Evolutionary conservation across 1,140 invertebrate genomes (phyloP), one percentile per base, ranked within the genome.

Genomic region (Ceratosolen fusciceps): DNA sequence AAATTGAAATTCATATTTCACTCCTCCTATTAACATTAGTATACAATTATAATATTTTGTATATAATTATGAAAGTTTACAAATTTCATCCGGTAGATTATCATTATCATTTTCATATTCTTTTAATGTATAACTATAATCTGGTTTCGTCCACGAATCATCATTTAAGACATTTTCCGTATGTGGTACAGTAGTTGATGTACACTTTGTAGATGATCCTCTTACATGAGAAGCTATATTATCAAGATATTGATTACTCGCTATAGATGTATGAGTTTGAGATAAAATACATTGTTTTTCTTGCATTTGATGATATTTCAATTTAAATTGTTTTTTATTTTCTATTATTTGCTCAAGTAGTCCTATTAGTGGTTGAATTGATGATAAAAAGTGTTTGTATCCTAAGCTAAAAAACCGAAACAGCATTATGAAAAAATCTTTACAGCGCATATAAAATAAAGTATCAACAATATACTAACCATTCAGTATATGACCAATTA

Each of bases 401-500:
- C 37, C 67, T 14, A 68, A 68, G 16, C 67, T 68, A 47, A 8
- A n/a, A 43, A 68, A 68, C 1, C 16, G n/a, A 19, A 47, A 68
- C 5, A 29, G 19, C 1, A 68, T 24, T 19, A 68, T 68, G 26
- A n/a, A 19, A 47, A 9, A 19, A 26, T 29, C 10, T 3, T 68
- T 24, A 47, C 8, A 10, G n/a, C 4, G 4, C 26, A 47, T 29
- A 47, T 12, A 68, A 4, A 16, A 68, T 68, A 9, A 68, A 68
- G 7, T 26, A 19, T 14, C 14, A 7, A 34, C 43, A 68, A 43
- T 47, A 12, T 68, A 47, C 73, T 12, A 26, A 93, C 93, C 93
- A 94, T 87, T 94, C 92, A 37, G 92, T 93, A 72, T 93, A 91
- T 29, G 92, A 91, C 92, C 93, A 94, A 65, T 91, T 89, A 47